Conservation (phyloP, 2,888 invertebrate genomes). For the Hololepta plana region DNA sequence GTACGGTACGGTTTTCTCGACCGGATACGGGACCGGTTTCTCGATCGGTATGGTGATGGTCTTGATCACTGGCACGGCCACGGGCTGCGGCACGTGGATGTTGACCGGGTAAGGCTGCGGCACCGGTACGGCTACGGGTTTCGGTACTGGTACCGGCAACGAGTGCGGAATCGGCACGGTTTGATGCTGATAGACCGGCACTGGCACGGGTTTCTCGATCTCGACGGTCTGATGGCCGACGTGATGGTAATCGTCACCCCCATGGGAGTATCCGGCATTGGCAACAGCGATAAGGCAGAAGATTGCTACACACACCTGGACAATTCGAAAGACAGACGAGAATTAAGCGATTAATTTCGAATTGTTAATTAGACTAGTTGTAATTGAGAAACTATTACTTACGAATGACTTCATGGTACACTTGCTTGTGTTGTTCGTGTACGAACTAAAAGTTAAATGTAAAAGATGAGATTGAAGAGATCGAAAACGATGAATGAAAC, state of each 20-base stretch:
- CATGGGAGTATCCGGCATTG: slow-evolving; percentile 7
- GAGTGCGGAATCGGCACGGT: slow-evolving; percentile 28
- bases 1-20: slow-evolving; percentile 44
- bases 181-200: slow-evolving; percentile 33
- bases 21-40: slow-evolving; percentile 53
- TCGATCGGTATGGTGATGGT: slow-evolving; percentile 51
- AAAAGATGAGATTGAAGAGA: not conserved
- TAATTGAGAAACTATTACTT: too few relatives aligned
- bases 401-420: slow-evolving; percentile 24
- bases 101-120: slow-evolving; percentile 52
- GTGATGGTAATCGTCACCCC: slow-evolving; percentile 13
- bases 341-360: too few relatives aligned
- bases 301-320: too few relatives aligned
- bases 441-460: slow-evolving; percentile 4
- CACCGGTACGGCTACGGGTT: slow-evolving; percentile 46
- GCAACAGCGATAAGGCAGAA: too few relatives aligned
- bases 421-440: slow-evolving; percentile 13
- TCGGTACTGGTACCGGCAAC: slow-evolving; percentile 44
- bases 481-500: not conserved
- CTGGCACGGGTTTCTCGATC: slow-evolving; percentile 43
- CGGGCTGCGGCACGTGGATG: slow-evolving; percentile 46
- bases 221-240: slow-evolving; percentile 41
- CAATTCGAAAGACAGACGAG: too few relatives aligned
- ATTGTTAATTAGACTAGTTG: too few relatives aligned
- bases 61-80: slow-evolving; percentile 49